Conservation (phyloP, 2,797 vertebrate species). For the Poeciliopsis turneri region DNA sequence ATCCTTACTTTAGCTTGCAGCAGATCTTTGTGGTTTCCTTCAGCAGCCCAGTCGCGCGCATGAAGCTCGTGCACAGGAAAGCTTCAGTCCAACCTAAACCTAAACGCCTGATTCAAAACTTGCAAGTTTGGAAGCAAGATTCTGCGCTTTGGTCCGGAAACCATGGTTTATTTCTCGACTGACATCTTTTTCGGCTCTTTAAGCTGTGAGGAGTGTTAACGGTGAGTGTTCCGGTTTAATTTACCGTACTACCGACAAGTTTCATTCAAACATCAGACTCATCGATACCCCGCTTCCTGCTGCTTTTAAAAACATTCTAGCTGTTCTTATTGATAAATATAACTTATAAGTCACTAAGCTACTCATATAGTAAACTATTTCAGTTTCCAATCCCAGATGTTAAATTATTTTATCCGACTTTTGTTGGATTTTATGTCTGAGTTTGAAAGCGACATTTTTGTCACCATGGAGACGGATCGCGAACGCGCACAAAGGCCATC, state of each 20-base stretch:
- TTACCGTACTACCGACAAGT: neutral
- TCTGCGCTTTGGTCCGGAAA: neutral
- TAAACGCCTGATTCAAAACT: slow-evolving; percentile 21
- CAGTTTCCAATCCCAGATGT: neutral
- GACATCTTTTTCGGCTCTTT: neutral
- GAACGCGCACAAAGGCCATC: slow-evolving; percentile 64
- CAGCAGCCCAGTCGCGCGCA: slow-evolving; percentile 16
- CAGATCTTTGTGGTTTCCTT: neutral
- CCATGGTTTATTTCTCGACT: neutral
- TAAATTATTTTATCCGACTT: slow-evolving; percentile 3
- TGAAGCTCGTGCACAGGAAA: slow-evolving; percentile 51
- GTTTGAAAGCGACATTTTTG: slow-evolving; percentile 47
- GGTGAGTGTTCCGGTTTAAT: slow-evolving; percentile 44
- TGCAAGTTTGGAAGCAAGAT: neutral
- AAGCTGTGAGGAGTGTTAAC: neutral
- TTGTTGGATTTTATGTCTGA: slow-evolving; percentile 59
- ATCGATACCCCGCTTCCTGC: neutral
- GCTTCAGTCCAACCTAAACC: neutral
- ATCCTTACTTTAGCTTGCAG: neutral
- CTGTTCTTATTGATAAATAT: neutral
- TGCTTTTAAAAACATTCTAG: neutral
- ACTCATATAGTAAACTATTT: neutral
- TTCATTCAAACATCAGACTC: slow-evolving; percentile 1
- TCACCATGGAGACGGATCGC: slow-evolving; percentile 75
- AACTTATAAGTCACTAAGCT: fast-evolving